Percentiles rank a stretch among this genome's conserved stretches.
These are phyloP conservation scores for human (Homo sapiens) DNA, from an alignment of 2,113 vertebrate genomes.

Conservation along the genomic window DNA sequence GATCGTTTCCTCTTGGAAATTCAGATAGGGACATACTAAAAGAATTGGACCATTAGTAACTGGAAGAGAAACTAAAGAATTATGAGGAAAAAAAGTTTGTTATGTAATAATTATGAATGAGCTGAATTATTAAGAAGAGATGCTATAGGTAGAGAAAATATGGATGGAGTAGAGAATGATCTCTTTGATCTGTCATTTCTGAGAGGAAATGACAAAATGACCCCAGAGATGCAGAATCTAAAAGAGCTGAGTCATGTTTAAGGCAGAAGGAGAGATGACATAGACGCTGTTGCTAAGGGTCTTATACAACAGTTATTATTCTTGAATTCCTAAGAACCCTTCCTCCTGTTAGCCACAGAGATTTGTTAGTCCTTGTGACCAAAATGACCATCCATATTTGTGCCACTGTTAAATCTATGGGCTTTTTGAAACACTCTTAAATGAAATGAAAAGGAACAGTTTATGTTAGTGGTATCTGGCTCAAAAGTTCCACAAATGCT, in stretches of 20 bases:
- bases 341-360: background rate
- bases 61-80: background rate
- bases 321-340: background rate
- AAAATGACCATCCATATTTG: background rate
- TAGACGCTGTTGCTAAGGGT: background rate
- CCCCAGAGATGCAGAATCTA: background rate
- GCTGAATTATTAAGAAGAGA: background rate
- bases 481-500: background rate
- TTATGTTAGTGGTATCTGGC: background rate
- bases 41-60: background rate
- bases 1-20: background rate
- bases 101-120: background rate
- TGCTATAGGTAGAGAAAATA: background rate
- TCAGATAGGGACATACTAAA: background rate
- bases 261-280: background rate
- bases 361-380: background rate
- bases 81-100: background rate
- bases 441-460: background rate
- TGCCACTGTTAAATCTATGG: background rate
- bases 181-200: background rate
- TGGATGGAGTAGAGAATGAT: background rate
- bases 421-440: background rate
- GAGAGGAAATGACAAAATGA: background rate
- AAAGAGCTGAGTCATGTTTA: background rate
- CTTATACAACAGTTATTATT: background rate